Evolutionary conservation across 2,888 invertebrate species (phyloP).

Genomic region (Timandra comae): DNA sequence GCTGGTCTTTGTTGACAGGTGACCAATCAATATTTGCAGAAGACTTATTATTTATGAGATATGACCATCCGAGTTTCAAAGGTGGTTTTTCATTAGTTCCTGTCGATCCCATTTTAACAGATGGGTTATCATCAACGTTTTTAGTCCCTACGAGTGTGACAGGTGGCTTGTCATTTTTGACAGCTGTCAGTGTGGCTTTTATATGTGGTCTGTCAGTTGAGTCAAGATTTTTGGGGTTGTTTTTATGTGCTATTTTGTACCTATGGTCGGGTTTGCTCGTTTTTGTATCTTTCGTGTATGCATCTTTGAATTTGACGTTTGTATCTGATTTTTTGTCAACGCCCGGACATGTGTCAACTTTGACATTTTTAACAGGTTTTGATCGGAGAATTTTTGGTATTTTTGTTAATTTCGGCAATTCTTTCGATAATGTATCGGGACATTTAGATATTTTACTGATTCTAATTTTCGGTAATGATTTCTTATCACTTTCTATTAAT

Average conservation of each 20-base stretch:
- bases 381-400: no score
- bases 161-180: no score
- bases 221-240: neutral
- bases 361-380: no score
- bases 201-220: neutral
- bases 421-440: neutral
- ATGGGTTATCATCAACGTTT: no score
- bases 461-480: slow-evolving; percentile 4
- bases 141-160: no score
- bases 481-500: neutral
- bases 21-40: no score
- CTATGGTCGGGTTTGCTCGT: slow-evolving; percentile 13
- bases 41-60: no score
- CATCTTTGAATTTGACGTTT: slow-evolving; percentile 13
- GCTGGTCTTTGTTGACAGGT: no score
- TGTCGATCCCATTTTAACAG: no score
- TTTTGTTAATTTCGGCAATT: slow-evolving; percentile 15
- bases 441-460: slow-evolving; percentile 6
- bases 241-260: neutral
- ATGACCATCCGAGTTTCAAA: no score
- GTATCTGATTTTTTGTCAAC: slow-evolving; percentile 14
- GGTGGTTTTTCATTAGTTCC: no score
- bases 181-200: neutral
- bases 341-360: slow-evolving; percentile 6
- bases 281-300: slow-evolving; percentile 17